Evolutionary conservation across 2,797 vertebrate species (phyloP).

Genomic region (Eremophila alpestris): DNA sequence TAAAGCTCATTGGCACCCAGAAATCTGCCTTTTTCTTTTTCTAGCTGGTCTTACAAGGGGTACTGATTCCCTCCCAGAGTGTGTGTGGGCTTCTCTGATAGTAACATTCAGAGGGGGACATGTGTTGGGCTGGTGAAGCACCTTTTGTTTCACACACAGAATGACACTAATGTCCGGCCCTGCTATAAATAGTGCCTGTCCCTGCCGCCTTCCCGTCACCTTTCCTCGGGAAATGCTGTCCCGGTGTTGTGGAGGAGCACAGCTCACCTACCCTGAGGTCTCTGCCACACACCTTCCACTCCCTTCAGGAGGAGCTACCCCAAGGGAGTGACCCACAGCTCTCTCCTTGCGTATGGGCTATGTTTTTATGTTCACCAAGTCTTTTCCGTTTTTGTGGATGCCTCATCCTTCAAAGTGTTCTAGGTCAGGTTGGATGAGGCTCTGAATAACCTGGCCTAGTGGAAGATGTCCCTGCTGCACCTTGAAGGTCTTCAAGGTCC

Average conservation of each 20-base stretch:
- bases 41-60: not conserved
- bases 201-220: not conserved
- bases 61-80: accelerated
- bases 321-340: not conserved
- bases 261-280: not conserved
- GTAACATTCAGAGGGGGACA: not conserved
- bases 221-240: slow-evolving; percentile 24
- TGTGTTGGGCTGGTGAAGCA: not conserved
- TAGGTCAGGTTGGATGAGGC: not conserved
- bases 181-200: not conserved
- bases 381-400: not conserved
- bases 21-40: not conserved
- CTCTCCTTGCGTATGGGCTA: not conserved
- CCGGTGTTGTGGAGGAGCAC: accelerated
- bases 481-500: not conserved
- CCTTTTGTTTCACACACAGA: not conserved
- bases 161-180: accelerated
- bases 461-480: not conserved
- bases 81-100: accelerated
- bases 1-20: not conserved
- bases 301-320: not conserved
- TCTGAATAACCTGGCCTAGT: not conserved
- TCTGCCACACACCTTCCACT: not conserved
- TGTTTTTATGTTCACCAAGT: accelerated
- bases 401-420: not conserved